Percentiles rank a stretch among this genome's conserved stretches.
Evolutionary conservation across 2,797 vertebrate species (phyloP).

Genomic region (Neomorphus geoffroyi): DNA sequence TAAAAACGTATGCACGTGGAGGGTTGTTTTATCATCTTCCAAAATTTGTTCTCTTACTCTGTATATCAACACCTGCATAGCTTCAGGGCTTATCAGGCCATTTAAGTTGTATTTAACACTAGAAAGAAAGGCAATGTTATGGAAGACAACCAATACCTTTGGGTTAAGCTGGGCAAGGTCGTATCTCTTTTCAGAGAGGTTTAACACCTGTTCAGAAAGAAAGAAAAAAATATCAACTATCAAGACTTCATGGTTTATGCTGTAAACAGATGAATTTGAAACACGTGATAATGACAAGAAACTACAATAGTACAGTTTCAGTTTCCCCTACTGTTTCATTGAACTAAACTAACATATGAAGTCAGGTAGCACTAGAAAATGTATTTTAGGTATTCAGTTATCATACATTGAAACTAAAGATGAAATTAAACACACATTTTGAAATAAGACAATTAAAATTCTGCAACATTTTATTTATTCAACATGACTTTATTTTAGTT

Average conservation of each 20-base stretch:
- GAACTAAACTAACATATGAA: background rate
- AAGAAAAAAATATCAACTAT: background rate
- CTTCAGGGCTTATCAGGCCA: background rate
- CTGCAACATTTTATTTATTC: background rate
- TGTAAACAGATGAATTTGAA: background rate
- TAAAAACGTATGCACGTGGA: background rate
- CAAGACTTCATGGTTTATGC: background rate
- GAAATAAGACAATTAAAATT: background rate
- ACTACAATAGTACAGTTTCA: background rate
- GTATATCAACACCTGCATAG: background rate
- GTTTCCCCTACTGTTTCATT: background rate
- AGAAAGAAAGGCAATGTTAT: background rate
- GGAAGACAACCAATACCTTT: constrained; percentile 81
- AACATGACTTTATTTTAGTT: background rate
- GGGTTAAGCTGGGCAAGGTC: constrained; percentile 93
- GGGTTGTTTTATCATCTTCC: background rate
- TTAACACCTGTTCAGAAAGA: constrained; percentile 84
- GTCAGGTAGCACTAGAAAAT: background rate
- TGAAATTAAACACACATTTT: background rate
- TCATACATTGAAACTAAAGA: background rate
- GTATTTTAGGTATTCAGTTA: background rate
- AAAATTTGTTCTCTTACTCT: background rate
- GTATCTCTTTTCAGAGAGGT: constrained; percentile 92
- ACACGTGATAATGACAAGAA: background rate
- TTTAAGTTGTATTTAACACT: background rate